These are phyloP conservation scores for Cinara cedri DNA, from an alignment of 2,888 invertebrate genomes.

Conservation along the genomic window DNA sequence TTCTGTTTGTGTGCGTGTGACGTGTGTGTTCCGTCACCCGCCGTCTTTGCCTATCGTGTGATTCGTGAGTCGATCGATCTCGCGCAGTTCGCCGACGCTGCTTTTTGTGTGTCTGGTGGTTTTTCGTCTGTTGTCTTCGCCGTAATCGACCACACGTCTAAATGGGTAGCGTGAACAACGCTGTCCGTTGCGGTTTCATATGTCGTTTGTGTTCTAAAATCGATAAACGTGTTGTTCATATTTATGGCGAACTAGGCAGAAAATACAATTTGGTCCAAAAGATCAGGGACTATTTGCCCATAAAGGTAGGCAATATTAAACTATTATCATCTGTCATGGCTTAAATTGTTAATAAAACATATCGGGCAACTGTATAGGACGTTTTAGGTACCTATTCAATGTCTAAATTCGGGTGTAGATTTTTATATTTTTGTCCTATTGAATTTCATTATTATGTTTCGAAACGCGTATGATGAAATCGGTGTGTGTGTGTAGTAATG, in stretches of 20 bases:
- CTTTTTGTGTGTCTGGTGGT: background rate
- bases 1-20: background rate
- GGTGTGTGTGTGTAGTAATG: constrained; percentile 44
- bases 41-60: background rate
- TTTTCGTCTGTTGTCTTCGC: background rate
- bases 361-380: no score
- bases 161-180: constrained; percentile 85
- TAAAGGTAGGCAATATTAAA: constrained; percentile 70
- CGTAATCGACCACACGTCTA: constrained; percentile 45
- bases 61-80: background rate
- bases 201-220: constrained; percentile 86
- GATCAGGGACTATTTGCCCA: constrained; percentile 80
- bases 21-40: constrained; percentile 2
- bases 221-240: constrained; percentile 82
- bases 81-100: constrained; percentile 22
- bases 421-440: constrained; percentile 28
- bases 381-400: no score
- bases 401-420: background rate
- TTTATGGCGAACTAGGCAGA: constrained; percentile 80
- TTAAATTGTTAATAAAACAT: no score
- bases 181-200: constrained; percentile 81
- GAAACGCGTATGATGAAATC: constrained; percentile 43
- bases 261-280: constrained; percentile 78
- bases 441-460: constrained; percentile 48
- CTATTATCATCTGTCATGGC: no score